phyloP scores from a whole-genome alignment of 2,888 invertebrate genomes.

The Trissolcus japonicus region DNA sequence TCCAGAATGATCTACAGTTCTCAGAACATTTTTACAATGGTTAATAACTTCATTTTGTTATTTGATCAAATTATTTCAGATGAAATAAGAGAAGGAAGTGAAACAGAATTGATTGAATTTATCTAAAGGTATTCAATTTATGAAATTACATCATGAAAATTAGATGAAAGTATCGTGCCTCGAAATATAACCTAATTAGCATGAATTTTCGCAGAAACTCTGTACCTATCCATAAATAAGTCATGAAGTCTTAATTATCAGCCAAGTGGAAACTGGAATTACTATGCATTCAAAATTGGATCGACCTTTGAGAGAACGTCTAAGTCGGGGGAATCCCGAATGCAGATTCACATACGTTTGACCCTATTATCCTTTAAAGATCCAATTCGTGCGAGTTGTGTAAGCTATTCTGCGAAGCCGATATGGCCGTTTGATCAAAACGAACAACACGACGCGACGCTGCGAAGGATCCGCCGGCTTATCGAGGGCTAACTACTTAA shows the following conservation, averaged over 20 bases:
- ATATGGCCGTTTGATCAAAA: slow-evolving; percentile 39
- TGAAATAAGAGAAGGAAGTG: too few relatives aligned
- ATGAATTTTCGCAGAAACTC: slow-evolving; percentile 1
- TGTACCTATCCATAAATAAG: slow-evolving; percentile 16
- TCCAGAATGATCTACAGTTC: too few relatives aligned
- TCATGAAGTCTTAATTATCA: slow-evolving; percentile 37
- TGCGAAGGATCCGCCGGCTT: slow-evolving; percentile 28
- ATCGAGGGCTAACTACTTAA: slow-evolving; percentile 50
- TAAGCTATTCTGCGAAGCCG: slow-evolving; percentile 22
- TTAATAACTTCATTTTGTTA: too few relatives aligned
- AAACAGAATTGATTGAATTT: too few relatives aligned
- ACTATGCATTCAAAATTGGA: slow-evolving; percentile 19
- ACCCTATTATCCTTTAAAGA: slow-evolving; percentile 36
- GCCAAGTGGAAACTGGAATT: slow-evolving; percentile 15
- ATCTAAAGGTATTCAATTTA: too few relatives aligned
- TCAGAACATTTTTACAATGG: too few relatives aligned
- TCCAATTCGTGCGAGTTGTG: slow-evolving; percentile 13
- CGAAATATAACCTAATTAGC: neutral
- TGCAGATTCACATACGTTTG: slow-evolving; percentile 32
- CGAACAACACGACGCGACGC: slow-evolving; percentile 24
- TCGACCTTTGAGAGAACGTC: slow-evolving; percentile 7
- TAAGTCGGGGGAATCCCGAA: slow-evolving; percentile 17
- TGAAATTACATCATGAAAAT: too few relatives aligned
- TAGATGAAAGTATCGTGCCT: neutral
- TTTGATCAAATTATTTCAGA: too few relatives aligned